Evolutionary conservation across 1,140 invertebrate genomes (phyloP).

Genomic region (Sycophaga agraensis): DNA sequence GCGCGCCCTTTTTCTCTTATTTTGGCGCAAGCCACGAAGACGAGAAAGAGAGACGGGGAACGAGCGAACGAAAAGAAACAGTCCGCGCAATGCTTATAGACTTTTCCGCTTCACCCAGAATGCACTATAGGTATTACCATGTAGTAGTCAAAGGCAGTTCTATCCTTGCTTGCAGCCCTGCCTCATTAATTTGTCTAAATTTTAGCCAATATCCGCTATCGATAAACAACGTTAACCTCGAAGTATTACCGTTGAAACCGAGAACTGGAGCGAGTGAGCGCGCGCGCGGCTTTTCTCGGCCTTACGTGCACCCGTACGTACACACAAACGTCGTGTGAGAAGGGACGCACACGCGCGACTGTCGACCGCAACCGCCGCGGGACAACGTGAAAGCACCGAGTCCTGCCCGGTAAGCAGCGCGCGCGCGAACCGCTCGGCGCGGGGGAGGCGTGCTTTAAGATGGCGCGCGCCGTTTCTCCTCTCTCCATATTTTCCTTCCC

Average conservation of each 20-base stretch:
- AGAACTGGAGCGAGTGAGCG: too few species aligned
- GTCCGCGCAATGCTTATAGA: too few species aligned
- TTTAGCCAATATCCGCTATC: too few species aligned
- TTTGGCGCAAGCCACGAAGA: not conserved
- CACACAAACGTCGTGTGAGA: not conserved
- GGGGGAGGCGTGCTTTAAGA: slow-evolving; percentile 10
- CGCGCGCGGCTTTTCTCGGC: too few species aligned
- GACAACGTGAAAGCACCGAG: not conserved
- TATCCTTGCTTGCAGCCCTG: too few species aligned
- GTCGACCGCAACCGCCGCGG: not conserved
- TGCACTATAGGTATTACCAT: not conserved
- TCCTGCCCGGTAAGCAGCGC: not conserved
- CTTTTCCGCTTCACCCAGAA: not conserved
- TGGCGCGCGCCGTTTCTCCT: slow-evolving; percentile 1
- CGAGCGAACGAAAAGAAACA: not conserved
- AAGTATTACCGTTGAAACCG: too few species aligned
- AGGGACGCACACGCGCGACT: slow-evolving; percentile 28
- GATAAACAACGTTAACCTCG: not conserved
- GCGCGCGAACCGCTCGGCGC: not conserved
- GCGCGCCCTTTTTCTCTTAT: not conserved
- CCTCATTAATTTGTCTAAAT: too few species aligned
- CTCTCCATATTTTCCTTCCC: not conserved
- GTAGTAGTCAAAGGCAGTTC: not conserved
- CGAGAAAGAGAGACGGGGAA: not conserved
- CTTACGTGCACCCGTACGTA: too few species aligned